Evolutionary conservation across 2,113 vertebrate species (phyloP).

Genomic region (Petaurus breviceps): DNA sequence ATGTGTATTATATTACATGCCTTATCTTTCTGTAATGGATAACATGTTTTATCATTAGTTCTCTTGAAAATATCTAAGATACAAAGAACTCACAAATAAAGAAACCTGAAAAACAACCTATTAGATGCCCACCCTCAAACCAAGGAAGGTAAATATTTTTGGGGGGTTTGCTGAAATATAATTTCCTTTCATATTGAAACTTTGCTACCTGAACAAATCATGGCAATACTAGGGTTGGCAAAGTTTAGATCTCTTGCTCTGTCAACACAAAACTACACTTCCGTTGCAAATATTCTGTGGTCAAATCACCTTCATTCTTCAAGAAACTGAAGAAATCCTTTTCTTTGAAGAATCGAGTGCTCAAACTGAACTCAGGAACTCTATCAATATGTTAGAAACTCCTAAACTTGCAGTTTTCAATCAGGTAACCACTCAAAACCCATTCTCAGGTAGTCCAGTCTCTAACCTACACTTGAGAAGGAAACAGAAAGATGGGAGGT

Average conservation of each 20-base stretch:
- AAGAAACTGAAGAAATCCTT: neutral
- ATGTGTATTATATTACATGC: neutral
- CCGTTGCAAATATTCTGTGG: neutral
- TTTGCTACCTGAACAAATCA: neutral
- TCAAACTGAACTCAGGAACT: neutral
- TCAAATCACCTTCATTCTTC: neutral
- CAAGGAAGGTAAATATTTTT: neutral
- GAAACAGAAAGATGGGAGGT: neutral
- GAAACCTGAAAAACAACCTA: neutral
- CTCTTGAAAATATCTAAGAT: neutral
- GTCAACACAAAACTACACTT: neutral
- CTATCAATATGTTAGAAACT: neutral
- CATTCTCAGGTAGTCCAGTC: neutral
- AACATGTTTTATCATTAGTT: neutral
- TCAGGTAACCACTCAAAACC: neutral
- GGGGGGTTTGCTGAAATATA: neutral
- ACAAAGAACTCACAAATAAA: neutral
- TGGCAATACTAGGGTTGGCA: neutral
- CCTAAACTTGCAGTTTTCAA: neutral
- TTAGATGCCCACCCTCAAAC: neutral
- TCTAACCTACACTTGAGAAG: neutral
- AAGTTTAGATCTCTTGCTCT: neutral
- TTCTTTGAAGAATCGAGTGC: neutral
- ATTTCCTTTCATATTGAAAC: neutral
- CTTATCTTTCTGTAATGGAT: neutral